These are phyloP conservation scores for Blomia tropicalis DNA, from an alignment of 2,888 invertebrate genomes.

Conservation along the genomic window DNA sequence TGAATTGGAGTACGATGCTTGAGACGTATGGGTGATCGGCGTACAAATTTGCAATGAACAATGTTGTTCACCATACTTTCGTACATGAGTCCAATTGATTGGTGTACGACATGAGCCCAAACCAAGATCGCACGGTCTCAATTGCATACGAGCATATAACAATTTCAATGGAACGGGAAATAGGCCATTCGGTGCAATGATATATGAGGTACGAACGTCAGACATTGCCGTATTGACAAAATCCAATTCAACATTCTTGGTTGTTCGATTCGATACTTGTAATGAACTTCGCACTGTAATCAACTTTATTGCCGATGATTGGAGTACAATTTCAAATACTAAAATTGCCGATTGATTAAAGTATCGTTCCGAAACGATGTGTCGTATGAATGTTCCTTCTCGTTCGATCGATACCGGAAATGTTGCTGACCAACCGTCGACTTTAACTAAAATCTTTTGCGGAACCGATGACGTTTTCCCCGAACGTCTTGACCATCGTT, in stretches of 20 bases:
- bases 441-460: constrained; percentile 71
- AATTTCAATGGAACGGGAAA: constrained; percentile 62
- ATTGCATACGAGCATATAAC: constrained; percentile 54
- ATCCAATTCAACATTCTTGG: constrained; percentile 53
- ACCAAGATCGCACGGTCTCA: constrained; percentile 47
- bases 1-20: constrained; percentile 27
- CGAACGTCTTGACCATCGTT: neutral
- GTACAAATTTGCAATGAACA: constrained; percentile 21
- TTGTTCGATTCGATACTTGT: constrained; percentile 56
- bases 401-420: constrained; percentile 85
- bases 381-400: constrained; percentile 72
- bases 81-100: constrained; percentile 46
- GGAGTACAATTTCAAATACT: constrained; percentile 74
- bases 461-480: constrained; percentile 62
- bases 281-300: constrained; percentile 81
- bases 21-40: constrained; percentile 30
- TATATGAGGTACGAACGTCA: constrained; percentile 20
- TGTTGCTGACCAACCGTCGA: constrained; percentile 73
- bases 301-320: constrained; percentile 71
- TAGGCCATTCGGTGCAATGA: constrained; percentile 34
- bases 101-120: constrained; percentile 42
- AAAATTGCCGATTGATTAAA: constrained; percentile 50
- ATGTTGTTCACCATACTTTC: constrained; percentile 23
- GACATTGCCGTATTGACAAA: constrained; percentile 41
- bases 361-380: constrained; percentile 34